A percentile compares a stretch with the other conserved stretches of the same genome.
These are phyloP conservation scores for Matsumyia berberina DNA, from an alignment of 2,888 invertebrate species.

Conservation along the genomic window DNA sequence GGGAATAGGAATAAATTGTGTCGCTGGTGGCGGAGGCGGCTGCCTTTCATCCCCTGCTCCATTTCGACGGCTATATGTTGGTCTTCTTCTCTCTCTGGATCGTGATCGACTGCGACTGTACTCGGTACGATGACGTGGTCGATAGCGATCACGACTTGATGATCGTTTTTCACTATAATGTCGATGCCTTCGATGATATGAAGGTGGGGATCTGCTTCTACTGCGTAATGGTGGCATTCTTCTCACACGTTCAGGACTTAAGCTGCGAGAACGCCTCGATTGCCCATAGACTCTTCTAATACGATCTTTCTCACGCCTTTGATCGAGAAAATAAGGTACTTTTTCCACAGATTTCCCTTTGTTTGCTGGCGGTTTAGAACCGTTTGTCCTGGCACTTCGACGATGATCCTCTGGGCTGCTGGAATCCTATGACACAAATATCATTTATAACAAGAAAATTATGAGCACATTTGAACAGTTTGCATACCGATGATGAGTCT, in stretches of 20 bases:
- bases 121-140: constrained; percentile 13
- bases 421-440: constrained; percentile 32
- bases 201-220: constrained; percentile 42
- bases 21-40: constrained; percentile 20
- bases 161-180: constrained; percentile 27
- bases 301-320: constrained; percentile 66
- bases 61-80: neutral
- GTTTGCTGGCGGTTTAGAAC: neutral
- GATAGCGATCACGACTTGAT: constrained; percentile 54
- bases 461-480: too few species aligned
- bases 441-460: neutral
- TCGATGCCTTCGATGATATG: constrained; percentile 31
- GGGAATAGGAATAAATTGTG: constrained; percentile 70
- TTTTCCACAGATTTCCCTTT: constrained; percentile 45
- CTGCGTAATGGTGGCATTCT: neutral
- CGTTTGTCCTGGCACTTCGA: constrained; percentile 12
- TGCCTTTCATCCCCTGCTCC: neutral
- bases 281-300: constrained; percentile 57
- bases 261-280: constrained; percentile 45
- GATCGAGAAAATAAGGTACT: constrained; percentile 68
- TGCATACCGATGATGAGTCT: constrained; percentile 59
- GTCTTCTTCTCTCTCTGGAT: constrained; percentile 54
- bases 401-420: constrained; percentile 46
- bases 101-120: constrained; percentile 59
- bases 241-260: constrained; percentile 23